phyloP scores from a whole-genome alignment of 2,113 vertebrate species.

The Stomatorhinus ivindoensis region DNA sequence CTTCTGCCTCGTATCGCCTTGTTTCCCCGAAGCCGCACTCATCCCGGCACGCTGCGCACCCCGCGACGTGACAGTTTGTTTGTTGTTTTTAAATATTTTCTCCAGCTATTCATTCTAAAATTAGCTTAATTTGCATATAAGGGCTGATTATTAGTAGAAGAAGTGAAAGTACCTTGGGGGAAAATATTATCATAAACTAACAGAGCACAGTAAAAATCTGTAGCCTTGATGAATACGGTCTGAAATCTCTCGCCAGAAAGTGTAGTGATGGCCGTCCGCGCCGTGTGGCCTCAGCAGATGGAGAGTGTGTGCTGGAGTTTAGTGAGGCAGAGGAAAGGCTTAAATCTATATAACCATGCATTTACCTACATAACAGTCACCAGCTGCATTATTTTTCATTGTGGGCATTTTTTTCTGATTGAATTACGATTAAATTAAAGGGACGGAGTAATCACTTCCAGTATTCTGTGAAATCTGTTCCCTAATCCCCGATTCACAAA shows the following conservation, averaged over 20 bases:
- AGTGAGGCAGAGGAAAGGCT: neutral
- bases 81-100: neutral
- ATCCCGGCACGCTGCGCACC: too few species aligned
- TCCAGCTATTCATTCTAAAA: neutral
- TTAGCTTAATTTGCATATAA: neutral
- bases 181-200: conserved; percentile 8
- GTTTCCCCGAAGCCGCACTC: too few species aligned
- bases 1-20: too few species aligned
- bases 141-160: neutral
- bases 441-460: conserved; percentile 47
- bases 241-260: conserved; percentile 2
- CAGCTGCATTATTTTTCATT: conserved; percentile 26
- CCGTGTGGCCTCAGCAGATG: conserved; percentile 4
- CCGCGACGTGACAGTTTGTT: too few species aligned
- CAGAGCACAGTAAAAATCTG: conserved; percentile 6
- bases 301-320: neutral
- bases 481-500: conserved; percentile 47
- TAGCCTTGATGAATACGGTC: neutral
- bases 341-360: neutral
- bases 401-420: conserved; percentile 32
- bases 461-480: conserved; percentile 33
- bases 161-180: neutral
- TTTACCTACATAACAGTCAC: conserved; percentile 25
- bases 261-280: neutral
- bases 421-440: conserved; percentile 37